Evolutionary conservation across 2,888 invertebrate genomes (phyloP), one percentile per base, ranked within the genome.

Genomic region (Netelia inedita): DNA sequence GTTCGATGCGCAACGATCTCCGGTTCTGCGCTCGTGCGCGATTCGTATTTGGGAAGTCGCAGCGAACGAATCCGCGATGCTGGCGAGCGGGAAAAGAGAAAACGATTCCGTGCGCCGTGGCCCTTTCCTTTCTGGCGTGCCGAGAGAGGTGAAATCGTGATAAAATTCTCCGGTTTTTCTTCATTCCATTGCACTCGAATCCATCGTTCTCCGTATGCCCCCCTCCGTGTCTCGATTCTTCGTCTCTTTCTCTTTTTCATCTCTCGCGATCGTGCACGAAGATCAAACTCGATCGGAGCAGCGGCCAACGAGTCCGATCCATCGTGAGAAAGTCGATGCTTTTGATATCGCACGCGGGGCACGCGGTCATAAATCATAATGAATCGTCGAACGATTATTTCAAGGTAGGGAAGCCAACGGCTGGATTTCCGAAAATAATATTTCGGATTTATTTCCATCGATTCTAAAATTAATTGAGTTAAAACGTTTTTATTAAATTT

Each of bases 101-200:
- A 53, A 41, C 57, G 69, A 28, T 21, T 14, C 53, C 41, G 35
- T 19, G 43, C 16, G 10, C 50, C 46, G 43, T 50, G 82, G 71
- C 75, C 79, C 83, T 83, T 83, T 83, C 83, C 55, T 79, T 83
- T 80, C 79, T 83, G 75, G 75, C 75, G 75, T 75, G 75, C 79
- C 65, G 55, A 71, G 79, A 28, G 46, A 79, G 63, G 79, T 80
- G 75, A 83, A 83, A 83, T 80, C 83, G 79, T 61, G 83, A 83
- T 83, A 66, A 83, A 83, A 83, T 75, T 35, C 65, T 53, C 59
- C 6, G 69, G 71, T 75, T 79, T 80, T 75, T 79, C 61, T 46
- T 76, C 75, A 59, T 75, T 80, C 65, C 66, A 71, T 35, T 23
- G 23, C 71, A 53, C 41, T 76, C 65, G 75, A 61, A 21, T 57